A percentile compares a stretch with the other conserved stretches of the same genome.
These are phyloP conservation scores for Caenorhabditis brenneri DNA, from an alignment of 1,140 invertebrate genomes.

Conservation along the genomic window DNA sequence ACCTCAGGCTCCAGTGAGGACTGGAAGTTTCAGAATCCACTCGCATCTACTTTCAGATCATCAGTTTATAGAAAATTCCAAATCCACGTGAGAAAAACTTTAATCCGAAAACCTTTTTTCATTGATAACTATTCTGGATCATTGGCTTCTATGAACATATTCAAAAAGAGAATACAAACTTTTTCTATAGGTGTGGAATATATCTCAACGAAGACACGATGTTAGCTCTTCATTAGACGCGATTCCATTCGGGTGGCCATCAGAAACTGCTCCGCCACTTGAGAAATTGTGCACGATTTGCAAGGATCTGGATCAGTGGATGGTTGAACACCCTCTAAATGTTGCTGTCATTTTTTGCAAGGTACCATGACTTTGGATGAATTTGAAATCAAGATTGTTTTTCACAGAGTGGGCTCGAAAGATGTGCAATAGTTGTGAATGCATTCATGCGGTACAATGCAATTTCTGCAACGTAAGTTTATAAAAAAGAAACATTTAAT, in stretches of 20 bases:
- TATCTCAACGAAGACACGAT: constrained; percentile 79
- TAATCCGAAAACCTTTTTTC: no score
- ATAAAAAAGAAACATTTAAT: neutral
- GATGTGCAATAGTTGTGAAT: constrained; percentile 84
- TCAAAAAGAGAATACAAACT: neutral
- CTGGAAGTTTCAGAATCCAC: no score
- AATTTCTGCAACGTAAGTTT: constrained; percentile 80
- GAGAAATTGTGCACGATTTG: constrained; percentile 87
- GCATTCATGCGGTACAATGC: constrained; percentile 92
- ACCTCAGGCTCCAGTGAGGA: no score
- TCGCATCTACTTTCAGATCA: no score
- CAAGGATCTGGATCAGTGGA: constrained; percentile 89
- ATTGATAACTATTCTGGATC: no score
- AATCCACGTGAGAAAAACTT: no score
- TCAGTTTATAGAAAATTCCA: no score
- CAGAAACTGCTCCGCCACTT: constrained; percentile 81
- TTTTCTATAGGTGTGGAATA: constrained; percentile 90
- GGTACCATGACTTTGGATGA: constrained; percentile 62
- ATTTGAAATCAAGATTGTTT: neutral
- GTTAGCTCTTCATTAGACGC: constrained; percentile 71
- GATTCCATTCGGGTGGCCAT: constrained; percentile 40
- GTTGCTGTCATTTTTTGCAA: constrained; percentile 87
- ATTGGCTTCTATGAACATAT: no score
- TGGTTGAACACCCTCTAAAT: constrained; percentile 79
- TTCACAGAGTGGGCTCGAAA: constrained; percentile 78